Evolutionary conservation across 2,113 vertebrate genomes (phyloP).

Genomic region (Rissa tridactyla): DNA sequence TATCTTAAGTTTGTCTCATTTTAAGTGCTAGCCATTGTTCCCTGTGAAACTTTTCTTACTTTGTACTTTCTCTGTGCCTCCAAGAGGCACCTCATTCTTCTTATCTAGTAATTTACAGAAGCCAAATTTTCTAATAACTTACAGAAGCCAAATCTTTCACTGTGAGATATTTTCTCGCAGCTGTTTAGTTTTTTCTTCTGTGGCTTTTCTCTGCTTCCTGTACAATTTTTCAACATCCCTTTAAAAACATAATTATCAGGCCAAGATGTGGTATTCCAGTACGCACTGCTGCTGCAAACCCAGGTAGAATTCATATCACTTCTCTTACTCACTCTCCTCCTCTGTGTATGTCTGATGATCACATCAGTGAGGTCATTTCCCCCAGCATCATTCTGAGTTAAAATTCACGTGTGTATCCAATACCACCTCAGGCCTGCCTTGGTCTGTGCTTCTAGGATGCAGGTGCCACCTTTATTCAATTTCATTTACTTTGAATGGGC

Average conservation of each 20-base stretch:
- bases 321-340: background rate
- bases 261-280: background rate
- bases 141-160: background rate
- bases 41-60: background rate
- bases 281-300: background rate
- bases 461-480: background rate
- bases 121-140: background rate
- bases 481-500: background rate
- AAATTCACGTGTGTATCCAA: background rate
- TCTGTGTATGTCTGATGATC: background rate
- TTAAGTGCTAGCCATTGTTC: background rate
- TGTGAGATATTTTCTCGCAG: background rate
- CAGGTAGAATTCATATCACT: background rate
- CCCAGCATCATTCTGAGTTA: background rate
- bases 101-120: background rate
- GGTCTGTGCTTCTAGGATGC: background rate
- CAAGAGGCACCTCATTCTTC: background rate
- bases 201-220: background rate
- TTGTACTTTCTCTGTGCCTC: background rate
- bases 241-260: background rate
- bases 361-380: background rate
- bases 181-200: rapidly evolving
- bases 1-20: background rate
- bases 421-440: background rate
- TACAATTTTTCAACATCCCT: background rate